Evolutionary conservation across 2,888 invertebrate genomes (phyloP), one percentile per base, ranked within the genome.

Genomic region (Cistogaster globosa): DNA sequence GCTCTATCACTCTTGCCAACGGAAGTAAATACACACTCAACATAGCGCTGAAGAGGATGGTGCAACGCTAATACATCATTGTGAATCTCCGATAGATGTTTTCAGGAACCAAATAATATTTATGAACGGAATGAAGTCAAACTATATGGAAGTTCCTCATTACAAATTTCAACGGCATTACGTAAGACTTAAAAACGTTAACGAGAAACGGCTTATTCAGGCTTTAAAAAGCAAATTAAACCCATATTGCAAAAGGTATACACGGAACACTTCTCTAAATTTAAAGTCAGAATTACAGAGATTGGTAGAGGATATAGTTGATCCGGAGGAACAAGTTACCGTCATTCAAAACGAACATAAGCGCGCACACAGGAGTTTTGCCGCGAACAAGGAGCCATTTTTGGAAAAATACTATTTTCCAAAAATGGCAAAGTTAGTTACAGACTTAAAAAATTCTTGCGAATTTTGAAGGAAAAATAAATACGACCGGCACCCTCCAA

Each of bases 381-480:
- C 36, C 12, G 67, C 51, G 18, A 67, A 67, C 36, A 53, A 53
- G 32, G 18, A 53, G 1, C 67, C 36, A 16, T 36, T 67, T 11
- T 20, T 65, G 2, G 67, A 67, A 18, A 67, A 67, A 6, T 53
- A 67, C 26, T 67, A 67, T 36, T 67, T 67, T 53, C 62, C 62
- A 20, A 42, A 42, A 20, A 62, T 62, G 20, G 5, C 42, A 62
- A 62, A 42, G 14, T 42, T 62, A 20, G 42, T 62, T 20, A 42
- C 42, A 20, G 42, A 42, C 0, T 42, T 42, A 22, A 60, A 18
- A 11, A 60, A 60, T 12, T 18, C 36, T 11, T 60, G 60, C 12
- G 18, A 2, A 11, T 7, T 38, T 1, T 60, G 60, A 6, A 11
- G 9, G 9, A n/a, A 38, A 38, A 38, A 38, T 18, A 60, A 60